A percentile compares a stretch with the other conserved stretches of the same genome.
Conservation (phyloP, 2,797 vertebrate genomes). For the Schizopygopsis malacanthus region DNA sequence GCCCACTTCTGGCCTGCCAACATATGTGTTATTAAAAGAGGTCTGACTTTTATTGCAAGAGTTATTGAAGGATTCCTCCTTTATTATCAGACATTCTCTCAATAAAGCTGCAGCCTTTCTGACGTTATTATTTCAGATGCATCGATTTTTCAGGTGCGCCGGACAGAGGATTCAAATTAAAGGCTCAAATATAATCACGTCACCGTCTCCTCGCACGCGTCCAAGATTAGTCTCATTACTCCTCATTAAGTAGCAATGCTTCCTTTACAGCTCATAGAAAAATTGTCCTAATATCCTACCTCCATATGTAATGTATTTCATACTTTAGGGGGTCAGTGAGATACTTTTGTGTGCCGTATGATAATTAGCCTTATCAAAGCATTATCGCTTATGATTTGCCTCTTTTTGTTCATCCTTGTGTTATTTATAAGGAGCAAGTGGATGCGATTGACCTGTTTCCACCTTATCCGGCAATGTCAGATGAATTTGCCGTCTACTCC, state of each 20-base stretch:
- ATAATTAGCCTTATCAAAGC: neutral
- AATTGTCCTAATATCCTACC: conserved; percentile 46
- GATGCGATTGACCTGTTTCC: conserved; percentile 22
- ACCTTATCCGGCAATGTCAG: conserved; percentile 21
- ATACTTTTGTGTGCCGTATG: neutral
- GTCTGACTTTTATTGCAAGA: conserved; percentile 33
- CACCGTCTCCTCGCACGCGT: conserved; percentile 9
- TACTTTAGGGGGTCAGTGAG: conserved; percentile 17
- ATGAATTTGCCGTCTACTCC: conserved; percentile 43
- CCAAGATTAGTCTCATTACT: conserved; percentile 53
- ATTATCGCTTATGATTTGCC: neutral
- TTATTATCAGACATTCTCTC: conserved; percentile 39
- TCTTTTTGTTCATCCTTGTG: neutral
- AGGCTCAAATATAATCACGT: conserved; percentile 45
- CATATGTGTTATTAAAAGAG: conserved; percentile 46
- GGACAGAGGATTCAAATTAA: conserved; percentile 45
- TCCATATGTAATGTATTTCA: conserved; percentile 5
- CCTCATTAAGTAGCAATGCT: conserved; percentile 21
- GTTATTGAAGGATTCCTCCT: conserved; percentile 44
- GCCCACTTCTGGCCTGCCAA: conserved; percentile 28
- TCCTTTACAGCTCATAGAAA: conserved; percentile 32
- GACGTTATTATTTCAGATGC: conserved; percentile 36
- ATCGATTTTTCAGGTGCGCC: conserved; percentile 51
- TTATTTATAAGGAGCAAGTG: conserved; percentile 16
- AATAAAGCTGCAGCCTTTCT: neutral